Percentiles rank a stretch among this genome's conserved stretches.
phyloP scores from a whole-genome alignment of 1,140 invertebrate species.

The Anastrepha obliqua region DNA sequence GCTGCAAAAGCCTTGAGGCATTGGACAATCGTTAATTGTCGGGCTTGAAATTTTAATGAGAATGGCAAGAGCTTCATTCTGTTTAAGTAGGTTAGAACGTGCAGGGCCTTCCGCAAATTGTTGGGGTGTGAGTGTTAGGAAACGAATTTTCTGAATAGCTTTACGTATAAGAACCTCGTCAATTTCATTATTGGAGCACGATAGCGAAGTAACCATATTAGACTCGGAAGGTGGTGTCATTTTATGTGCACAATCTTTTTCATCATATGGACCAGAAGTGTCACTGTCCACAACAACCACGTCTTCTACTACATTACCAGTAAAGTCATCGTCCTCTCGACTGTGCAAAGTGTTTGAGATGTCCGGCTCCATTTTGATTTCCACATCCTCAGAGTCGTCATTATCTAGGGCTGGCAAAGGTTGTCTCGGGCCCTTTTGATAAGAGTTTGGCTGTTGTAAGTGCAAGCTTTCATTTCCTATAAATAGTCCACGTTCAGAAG shows the following conservation, averaged over 20 bases:
- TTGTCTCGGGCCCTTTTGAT: not conserved
- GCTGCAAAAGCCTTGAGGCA: conserved; percentile 82
- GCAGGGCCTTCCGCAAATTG: conserved; percentile 88
- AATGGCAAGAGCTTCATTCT: conserved; percentile 86
- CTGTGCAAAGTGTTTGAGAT: conserved; percentile 69
- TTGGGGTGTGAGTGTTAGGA: conserved; percentile 84
- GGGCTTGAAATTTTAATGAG: conserved; percentile 87
- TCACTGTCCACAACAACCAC: conserved; percentile 70
- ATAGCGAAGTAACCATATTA: conserved; percentile 58
- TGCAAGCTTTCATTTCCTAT: conserved; percentile 53
- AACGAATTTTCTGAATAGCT: conserved; percentile 82
- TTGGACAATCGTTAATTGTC: conserved; percentile 77
- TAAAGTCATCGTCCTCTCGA: conserved; percentile 60
- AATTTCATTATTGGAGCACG: conserved; percentile 53
- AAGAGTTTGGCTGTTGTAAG: not conserved
- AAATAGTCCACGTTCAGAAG: conserved; percentile 74
- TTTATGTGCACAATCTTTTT: conserved; percentile 11
- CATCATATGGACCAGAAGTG: conserved; percentile 56
- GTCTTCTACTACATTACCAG: conserved; percentile 54
- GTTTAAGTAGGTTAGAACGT: conserved; percentile 81
- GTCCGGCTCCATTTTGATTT: conserved; percentile 72
- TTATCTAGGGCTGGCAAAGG: not conserved
- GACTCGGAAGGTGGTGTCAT: conserved; percentile 27
- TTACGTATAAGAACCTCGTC: conserved; percentile 68
- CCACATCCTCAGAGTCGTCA: conserved; percentile 60